Base-by-base conservation (phyloP, 2,797 vertebrate genomes). In the Lacerta viridis region DNA sequence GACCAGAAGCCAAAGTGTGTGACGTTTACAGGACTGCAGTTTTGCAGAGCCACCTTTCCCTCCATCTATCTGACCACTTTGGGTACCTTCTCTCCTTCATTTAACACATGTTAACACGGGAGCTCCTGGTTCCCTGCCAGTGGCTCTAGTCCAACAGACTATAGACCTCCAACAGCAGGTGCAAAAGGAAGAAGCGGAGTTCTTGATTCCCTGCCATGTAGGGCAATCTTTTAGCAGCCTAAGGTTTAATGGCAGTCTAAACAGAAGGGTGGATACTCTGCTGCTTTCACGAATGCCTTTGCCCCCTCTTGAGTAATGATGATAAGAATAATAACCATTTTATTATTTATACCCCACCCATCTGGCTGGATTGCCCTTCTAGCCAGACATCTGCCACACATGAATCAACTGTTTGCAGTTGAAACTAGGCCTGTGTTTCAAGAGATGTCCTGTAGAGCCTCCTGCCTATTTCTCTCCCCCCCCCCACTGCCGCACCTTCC, bases 251-350 rank as follows among this genome's bases (percentile, higher is more conserved):
- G 36, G 11, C 36, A 68, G 27, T 68, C 33, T 15, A 29, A 39
- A 25, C 80, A 81, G 3, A 36, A 27, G 11, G 36, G 25, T 27
- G 5, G 36, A 27, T 3, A 7, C 15, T 68, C 13, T 43, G 55
- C 27, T 78, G 74, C 18, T 85, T 85, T 85, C 36, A 85, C 50
- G 75, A 85, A 78, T 36, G 9, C 39, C 75, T 33, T 10, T 36
- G 71, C 8, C 11, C 61, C 74, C 46, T 18, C 61, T 50, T 66
- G 8, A 66, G 59, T 66, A 25, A 55, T 50, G 13, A 50, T 1
- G 13, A 50, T 13, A 50, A 50, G 0, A 43, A 43, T 1, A 50
- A 55, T 55, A 55, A 55, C 13, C 50, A 4, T 55, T 55, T 55
- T 55, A 15, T 55, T 55, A 15, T 55, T 55, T 55, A 55, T 55